Base-by-base conservation (phyloP, 2,113 vertebrate genomes). In the Canis aureus region DNA sequence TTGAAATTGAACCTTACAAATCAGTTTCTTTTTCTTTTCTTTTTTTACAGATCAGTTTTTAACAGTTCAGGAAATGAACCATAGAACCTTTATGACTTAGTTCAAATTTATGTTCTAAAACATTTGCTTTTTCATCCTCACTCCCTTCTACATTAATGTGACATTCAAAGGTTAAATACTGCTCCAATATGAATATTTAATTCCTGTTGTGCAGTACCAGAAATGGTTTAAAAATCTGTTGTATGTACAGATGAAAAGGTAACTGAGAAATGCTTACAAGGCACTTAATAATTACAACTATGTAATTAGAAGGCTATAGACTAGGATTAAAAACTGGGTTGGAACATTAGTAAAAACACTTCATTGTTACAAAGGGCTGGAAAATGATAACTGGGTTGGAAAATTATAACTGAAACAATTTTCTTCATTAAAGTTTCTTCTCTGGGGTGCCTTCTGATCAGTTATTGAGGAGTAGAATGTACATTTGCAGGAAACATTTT, bases 111-210 rank as follows among this genome's bases (percentile, higher is more conserved):
- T 32, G 38, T 82, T 66, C 49, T 92, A 49, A 55, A 12, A 76
- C 9, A 94, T 73, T 64, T 92, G 92, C 71, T 67, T 97, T 78
- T 97, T 89, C n/a, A 97, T 88, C 76, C 89, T 97, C 51, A 73
- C 15, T 95, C 55, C 51, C 76, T 84, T 95, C 43, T 51, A 89
- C 7, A 78, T 91, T 76, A 93, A 95, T 71, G 62, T 8, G 1
- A 96, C 95, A 80, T 55, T 4, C 43, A 93, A 97, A 96, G 66
- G 55, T 96, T 98, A 97, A 96, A 95, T 95, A 96, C 60, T 85
- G 53, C 76, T 94, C 55, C 96, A 90, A 94, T 85, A 64, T 4
- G 71, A 83, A 89, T 86, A 88, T 38, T 80, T 88, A 92, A 76
- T 94, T 96, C 22, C 27, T 89, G 62, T 73, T 95, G 25, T 43